Percentiles rank a stretch among this genome's conserved stretches.
Conservation (phyloP, 2,888 invertebrate genomes). For the Aphidoletes aphidimyza region DNA sequence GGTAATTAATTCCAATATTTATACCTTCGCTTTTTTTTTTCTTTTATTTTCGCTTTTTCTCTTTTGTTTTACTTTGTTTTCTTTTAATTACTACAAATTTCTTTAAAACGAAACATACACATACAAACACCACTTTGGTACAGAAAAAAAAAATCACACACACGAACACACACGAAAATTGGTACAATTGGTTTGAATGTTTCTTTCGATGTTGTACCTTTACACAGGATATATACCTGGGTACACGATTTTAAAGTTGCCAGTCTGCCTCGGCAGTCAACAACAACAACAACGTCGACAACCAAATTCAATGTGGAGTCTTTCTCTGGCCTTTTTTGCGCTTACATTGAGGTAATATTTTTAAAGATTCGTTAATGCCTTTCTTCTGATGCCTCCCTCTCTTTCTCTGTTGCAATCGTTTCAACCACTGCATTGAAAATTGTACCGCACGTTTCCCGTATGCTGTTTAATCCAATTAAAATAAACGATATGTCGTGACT, state of each 20-base stretch:
- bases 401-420: not conserved
- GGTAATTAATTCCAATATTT: not conserved
- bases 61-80: not conserved
- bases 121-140: no score
- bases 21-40: not conserved
- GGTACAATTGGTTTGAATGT: no score
- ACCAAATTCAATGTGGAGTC: not conserved
- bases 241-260: no score
- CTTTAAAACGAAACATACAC: not conserved
- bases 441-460: not conserved
- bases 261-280: no score
- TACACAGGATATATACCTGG: no score
- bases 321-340: not conserved
- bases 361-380: not conserved
- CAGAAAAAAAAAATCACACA: no score
- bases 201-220: no score
- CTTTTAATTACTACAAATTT: conserved; percentile 39
- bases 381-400: conserved; percentile 14
- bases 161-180: no score
- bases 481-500: conserved; percentile 45
- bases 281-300: no score
- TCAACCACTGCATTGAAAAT: conserved; percentile 16
- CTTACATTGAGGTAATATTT: conserved; percentile 20
- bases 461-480: conserved; percentile 44
- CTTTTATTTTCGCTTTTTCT: not conserved